Evolutionary conservation across 2,888 invertebrate genomes (phyloP).

Genomic region (Megamerina dolium): DNA sequence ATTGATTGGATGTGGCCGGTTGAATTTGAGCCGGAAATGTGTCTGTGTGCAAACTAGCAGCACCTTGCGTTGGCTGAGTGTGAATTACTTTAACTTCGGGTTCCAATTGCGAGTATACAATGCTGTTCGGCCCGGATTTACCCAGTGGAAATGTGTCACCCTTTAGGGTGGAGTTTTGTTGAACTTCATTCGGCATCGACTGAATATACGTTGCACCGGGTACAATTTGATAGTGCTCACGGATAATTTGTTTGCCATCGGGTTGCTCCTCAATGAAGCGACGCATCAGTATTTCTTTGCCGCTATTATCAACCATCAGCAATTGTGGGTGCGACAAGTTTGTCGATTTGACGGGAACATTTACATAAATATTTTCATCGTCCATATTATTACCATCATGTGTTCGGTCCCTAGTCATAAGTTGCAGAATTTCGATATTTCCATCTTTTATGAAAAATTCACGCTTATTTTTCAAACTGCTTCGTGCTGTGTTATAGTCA

Average conservation of each 20-base stretch:
- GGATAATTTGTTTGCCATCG: conserved; percentile 58
- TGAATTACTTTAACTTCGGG: conserved; percentile 50
- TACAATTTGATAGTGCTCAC: conserved; percentile 51
- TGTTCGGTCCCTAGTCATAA: conserved; percentile 68
- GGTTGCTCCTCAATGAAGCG: conserved; percentile 79
- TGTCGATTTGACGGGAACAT: conserved; percentile 53
- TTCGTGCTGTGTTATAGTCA: conserved; percentile 44
- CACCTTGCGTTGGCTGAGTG: conserved; percentile 45
- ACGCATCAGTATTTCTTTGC: conserved; percentile 77
- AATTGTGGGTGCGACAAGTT: conserved; percentile 58
- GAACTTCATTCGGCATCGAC: conserved; percentile 46
- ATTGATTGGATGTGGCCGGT: conserved; percentile 47
- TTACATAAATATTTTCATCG: conserved; percentile 57
- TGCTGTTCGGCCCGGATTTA: conserved; percentile 46
- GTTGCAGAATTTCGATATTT: conserved; percentile 73
- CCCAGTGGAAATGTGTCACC: conserved; percentile 37
- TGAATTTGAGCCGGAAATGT: conserved; percentile 51
- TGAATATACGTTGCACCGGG: conserved; percentile 45
- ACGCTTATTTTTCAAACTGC: conserved; percentile 50
- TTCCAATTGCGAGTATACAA: conserved; percentile 53
- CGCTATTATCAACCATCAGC: conserved; percentile 68
- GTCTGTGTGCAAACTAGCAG: conserved; percentile 36
- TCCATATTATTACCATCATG: conserved; percentile 42
- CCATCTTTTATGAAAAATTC: conserved; percentile 78
- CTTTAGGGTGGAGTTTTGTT: conserved; percentile 38